These are phyloP conservation scores for Myiagra hebetior DNA, from an alignment of 2,113 vertebrate species.

Conservation along the genomic window DNA sequence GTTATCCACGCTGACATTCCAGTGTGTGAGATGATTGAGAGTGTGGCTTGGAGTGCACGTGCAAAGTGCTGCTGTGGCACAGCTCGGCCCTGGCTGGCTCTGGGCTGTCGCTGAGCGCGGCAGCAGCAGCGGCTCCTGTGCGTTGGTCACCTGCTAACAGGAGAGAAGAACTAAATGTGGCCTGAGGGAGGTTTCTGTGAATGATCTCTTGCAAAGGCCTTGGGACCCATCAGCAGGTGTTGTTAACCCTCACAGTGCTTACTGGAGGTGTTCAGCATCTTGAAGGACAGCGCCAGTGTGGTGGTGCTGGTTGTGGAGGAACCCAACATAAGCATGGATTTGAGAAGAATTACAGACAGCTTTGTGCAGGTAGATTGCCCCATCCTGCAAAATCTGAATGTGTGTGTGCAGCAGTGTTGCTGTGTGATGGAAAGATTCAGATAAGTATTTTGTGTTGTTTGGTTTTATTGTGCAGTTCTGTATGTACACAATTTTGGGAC, in stretches of 20 bases:
- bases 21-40: not conserved
- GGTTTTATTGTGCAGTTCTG: not conserved
- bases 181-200: not conserved
- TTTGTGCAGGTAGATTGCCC: not conserved
- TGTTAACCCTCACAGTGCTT: not conserved
- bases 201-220: not conserved
- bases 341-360: accelerated
- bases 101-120: accelerated
- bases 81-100: not conserved
- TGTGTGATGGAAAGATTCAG: not conserved
- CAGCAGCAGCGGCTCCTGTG: not conserved
- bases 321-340: accelerated
- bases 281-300: accelerated
- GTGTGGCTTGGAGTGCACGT: not conserved
- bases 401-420: accelerated
- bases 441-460: not conserved
- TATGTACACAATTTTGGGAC: not conserved
- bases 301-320: not conserved
- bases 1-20: conserved; percentile 22
- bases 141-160: not conserved
- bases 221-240: too few relatives aligned
- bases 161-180: not conserved
- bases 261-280: not conserved
- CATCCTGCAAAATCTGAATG: not conserved
- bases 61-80: not conserved